Evolutionary conservation across 2,113 vertebrate genomes (phyloP).

Genomic region (Nerophis lumbriciformis): DNA sequence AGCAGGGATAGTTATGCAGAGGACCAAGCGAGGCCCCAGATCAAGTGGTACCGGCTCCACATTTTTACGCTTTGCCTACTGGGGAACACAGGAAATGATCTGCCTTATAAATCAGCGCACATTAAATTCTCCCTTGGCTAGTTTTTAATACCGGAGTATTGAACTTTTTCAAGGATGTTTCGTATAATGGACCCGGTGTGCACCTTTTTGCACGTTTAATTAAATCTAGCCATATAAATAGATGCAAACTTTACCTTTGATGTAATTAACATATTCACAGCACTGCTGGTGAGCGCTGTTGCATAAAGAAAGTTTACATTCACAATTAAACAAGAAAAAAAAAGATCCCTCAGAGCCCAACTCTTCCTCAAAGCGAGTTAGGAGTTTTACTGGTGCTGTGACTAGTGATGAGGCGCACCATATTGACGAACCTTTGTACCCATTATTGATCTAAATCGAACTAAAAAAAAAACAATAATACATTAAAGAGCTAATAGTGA

Average conservation of each 20-base stretch:
- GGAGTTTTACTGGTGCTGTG: no score
- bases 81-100: conserved; percentile 23
- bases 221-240: conserved; percentile 1
- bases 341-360: background rate
- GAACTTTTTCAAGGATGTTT: conserved; percentile 3
- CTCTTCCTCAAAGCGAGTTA: background rate
- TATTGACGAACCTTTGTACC: no score
- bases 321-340: background rate
- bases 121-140: conserved; percentile 6
- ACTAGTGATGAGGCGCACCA: no score
- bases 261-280: conserved; percentile 5
- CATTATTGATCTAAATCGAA: no score
- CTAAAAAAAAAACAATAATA: no score
- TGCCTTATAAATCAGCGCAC: conserved; percentile 8
- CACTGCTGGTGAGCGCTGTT: background rate
- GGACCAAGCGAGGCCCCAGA: conserved; percentile 34
- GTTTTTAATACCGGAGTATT: conserved; percentile 3
- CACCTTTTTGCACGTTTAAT: conserved; percentile 10
- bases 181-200: conserved; percentile 8
- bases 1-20: conserved; percentile 55
- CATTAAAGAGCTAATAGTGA: no score
- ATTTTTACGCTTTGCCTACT: conserved; percentile 36
- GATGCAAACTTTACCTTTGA: background rate
- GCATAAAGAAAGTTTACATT: conserved; percentile 8
- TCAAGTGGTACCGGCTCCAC: conserved; percentile 42